These are phyloP conservation scores for Dufourea novaeangliae DNA, from an alignment of 1,140 invertebrate genomes.

Conservation along the genomic window DNA sequence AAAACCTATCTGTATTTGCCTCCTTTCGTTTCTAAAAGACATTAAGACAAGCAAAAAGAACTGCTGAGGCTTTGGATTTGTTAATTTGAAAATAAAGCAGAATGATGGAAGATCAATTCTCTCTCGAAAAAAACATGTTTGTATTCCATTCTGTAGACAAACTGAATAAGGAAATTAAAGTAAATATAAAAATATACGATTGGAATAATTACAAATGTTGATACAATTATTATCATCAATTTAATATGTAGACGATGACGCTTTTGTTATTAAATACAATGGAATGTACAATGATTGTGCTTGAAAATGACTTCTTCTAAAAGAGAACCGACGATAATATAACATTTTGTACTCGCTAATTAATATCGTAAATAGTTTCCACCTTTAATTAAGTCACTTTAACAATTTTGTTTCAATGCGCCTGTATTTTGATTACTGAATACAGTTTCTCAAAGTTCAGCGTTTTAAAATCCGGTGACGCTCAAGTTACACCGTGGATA, in stretches of 20 bases:
- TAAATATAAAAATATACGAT: no score
- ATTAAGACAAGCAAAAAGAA: no score
- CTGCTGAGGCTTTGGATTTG: no score
- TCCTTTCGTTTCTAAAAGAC: no score
- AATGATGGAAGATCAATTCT: no score
- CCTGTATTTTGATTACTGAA: neutral
- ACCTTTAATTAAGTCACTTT: neutral
- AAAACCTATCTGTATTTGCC: no score
- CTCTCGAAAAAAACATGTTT: no score
- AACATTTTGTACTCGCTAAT: slow-evolving; percentile 4
- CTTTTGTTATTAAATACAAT: slow-evolving; percentile 16
- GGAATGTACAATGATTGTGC: neutral
- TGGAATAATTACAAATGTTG: no score
- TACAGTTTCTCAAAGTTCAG: neutral
- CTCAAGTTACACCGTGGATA: neutral
- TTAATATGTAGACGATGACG: slow-evolving; percentile 8
- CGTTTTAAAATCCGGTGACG: no score
- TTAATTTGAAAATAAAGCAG: no score
- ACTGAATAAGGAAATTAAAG: no score
- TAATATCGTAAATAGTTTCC: neutral
- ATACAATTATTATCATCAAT: slow-evolving; percentile 20
- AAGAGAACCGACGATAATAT: neutral
- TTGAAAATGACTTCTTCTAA: slow-evolving; percentile 25
- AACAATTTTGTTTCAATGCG: neutral
- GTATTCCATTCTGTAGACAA: no score